phyloP scores from a whole-genome alignment of 1,140 invertebrate species.

The Phymorhynchus buccinoides region DNA sequence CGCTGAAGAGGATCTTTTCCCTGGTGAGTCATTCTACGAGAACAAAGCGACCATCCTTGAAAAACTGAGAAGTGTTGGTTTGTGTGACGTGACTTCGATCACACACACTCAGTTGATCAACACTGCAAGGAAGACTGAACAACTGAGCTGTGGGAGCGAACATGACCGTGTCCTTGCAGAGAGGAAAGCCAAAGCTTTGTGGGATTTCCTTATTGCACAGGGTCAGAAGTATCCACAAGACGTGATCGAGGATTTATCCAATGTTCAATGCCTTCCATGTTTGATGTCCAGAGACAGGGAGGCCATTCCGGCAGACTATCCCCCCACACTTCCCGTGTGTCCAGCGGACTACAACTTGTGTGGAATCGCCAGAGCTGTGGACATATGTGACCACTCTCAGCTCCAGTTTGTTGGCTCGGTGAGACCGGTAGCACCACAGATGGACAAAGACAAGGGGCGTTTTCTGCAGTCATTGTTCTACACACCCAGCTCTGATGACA shows the following conservation, averaged over 20 bases:
- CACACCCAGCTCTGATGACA: neutral
- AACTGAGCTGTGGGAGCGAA: neutral
- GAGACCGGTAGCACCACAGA: neutral
- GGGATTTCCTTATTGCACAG: neutral
- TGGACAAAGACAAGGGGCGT: neutral
- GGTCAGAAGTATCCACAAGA: neutral
- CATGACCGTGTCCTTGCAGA: neutral
- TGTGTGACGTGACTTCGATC: neutral
- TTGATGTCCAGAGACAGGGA: neutral
- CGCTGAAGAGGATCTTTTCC: neutral
- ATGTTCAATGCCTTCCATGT: constrained; percentile 1
- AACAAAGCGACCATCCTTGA: neutral
- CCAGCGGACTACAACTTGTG: neutral
- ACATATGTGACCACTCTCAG: neutral
- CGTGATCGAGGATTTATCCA: neutral
- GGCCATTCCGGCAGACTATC: neutral
- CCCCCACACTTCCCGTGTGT: neutral
- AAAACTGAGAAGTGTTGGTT: neutral
- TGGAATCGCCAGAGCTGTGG: neutral
- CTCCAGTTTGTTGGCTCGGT: constrained; percentile 1
- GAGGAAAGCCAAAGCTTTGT: constrained; percentile 24
- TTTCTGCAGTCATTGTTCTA: neutral
- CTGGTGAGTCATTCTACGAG: neutral
- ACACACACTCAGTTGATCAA: neutral
- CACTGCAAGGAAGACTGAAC: neutral